Conservation (phyloP, 2,888 invertebrate genomes). For the Drosophila mulleri region DNA sequence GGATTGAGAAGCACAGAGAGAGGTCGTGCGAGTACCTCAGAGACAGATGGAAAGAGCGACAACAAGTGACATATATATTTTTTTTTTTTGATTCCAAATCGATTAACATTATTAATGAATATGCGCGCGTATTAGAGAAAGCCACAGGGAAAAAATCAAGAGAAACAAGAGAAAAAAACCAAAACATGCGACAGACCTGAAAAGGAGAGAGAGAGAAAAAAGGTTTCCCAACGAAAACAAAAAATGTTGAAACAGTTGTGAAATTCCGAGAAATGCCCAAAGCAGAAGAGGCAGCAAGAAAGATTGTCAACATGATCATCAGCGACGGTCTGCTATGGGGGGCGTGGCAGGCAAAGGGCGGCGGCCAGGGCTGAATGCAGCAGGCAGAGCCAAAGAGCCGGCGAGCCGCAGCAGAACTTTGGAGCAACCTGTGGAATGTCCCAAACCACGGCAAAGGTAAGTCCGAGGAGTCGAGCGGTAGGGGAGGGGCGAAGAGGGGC, state of each 20-base stretch:
- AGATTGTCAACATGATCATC: constrained; percentile 82
- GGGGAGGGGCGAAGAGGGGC: not conserved
- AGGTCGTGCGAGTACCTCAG: not conserved
- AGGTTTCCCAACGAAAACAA: constrained; percentile 35
- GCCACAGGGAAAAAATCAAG: not conserved
- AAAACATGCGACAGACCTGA: constrained; percentile 1
- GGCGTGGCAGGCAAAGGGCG: not conserved
- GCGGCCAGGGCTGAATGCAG: constrained; percentile 5
- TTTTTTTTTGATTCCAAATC: constrained; percentile 38
- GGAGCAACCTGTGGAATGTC: constrained; percentile 71
- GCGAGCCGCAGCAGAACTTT: constrained; percentile 11
- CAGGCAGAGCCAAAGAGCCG: not conserved
- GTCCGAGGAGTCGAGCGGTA: constrained; percentile 1
- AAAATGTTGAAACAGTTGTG: constrained; percentile 36
- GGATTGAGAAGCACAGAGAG: constrained; percentile 2
- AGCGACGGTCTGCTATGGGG: constrained; percentile 19
- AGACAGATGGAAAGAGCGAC: not conserved
- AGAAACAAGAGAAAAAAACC: not conserved
- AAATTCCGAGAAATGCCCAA: constrained; percentile 50
- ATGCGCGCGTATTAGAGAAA: constrained; percentile 31
- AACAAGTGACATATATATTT: constrained; percentile 26
- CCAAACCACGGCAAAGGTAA: constrained; percentile 21
- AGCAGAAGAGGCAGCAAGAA: constrained; percentile 4
- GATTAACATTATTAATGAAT: constrained; percentile 79
- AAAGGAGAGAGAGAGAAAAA: constrained; percentile 27